Conservation (phyloP, 2,113 vertebrate species). For the Myotis brandtii region DNA sequence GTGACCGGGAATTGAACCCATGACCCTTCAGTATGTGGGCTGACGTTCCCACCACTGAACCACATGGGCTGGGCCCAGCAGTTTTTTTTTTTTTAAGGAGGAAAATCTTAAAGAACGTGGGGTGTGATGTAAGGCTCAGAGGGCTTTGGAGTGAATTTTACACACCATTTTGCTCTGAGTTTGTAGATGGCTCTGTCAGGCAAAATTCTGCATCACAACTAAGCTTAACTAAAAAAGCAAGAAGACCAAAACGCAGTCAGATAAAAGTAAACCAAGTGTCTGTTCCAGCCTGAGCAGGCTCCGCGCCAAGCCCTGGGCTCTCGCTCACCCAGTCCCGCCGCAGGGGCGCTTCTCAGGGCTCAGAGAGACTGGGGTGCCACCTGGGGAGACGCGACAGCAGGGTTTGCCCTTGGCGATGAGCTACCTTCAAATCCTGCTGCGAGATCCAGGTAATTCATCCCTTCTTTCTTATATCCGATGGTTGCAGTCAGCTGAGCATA, state of each 20-base stretch:
- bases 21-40: no score
- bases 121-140: not conserved
- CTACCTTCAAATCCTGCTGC: constrained; percentile 80
- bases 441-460: constrained; percentile 80
- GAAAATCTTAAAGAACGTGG: not conserved
- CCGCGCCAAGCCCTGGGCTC: fast-evolving
- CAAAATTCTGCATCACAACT: not conserved
- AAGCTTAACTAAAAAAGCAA: not conserved
- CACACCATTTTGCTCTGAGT: not conserved
- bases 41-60: no score
- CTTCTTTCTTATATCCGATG: constrained; percentile 75
- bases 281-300: not conserved
- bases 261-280: not conserved
- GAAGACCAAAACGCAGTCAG: not conserved
- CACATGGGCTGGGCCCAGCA: no score
- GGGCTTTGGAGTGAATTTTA: not conserved
- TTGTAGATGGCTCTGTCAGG: not conserved
- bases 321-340: fast-evolving
- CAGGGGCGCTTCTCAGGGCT: fast-evolving
- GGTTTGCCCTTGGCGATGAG: not conserved
- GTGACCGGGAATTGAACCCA: no score
- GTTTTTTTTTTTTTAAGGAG: not conserved
- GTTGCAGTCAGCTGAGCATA: constrained; percentile 72
- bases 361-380: fast-evolving
- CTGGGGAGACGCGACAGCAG: not conserved